These are phyloP conservation scores for Syngnathus acus DNA, from an alignment of 2,797 vertebrate genomes.

Conservation along the genomic window DNA sequence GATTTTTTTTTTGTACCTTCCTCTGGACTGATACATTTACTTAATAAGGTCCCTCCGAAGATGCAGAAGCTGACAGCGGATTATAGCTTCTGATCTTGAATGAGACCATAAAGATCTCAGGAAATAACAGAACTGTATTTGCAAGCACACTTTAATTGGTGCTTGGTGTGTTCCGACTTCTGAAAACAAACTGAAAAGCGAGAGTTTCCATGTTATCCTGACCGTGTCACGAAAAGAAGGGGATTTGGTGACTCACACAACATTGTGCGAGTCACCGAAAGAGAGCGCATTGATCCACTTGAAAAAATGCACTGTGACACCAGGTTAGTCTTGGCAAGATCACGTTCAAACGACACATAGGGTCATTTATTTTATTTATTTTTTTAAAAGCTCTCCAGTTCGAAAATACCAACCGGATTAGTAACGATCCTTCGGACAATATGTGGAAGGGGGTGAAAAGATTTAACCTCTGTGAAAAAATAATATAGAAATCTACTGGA, in stretches of 20 bases:
- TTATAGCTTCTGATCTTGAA: too few relatives aligned
- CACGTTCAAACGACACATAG: background rate
- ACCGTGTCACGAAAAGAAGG: background rate
- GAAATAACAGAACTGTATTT: too few relatives aligned
- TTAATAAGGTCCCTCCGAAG: too few relatives aligned
- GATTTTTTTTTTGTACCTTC: too few relatives aligned
- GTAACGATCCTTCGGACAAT: background rate
- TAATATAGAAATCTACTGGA: background rate
- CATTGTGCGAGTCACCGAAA: background rate
- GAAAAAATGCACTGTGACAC: background rate
- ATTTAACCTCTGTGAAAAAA: slow-evolving; percentile 2
- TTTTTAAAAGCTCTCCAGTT: background rate
- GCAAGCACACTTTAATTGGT: too few relatives aligned
- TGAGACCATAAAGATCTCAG: too few relatives aligned
- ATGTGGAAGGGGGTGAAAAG: slow-evolving; percentile 2
- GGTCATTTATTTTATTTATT: background rate
- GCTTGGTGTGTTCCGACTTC: background rate
- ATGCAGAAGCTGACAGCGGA: too few relatives aligned
- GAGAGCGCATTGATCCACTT: background rate
- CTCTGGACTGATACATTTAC: too few relatives aligned
- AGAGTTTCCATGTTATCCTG: background rate
- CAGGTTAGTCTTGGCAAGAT: background rate
- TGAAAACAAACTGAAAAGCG: background rate
- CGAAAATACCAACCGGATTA: slow-evolving; percentile 1
- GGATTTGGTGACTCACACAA: background rate